phyloP scores from a whole-genome alignment of 2,888 invertebrate species.

The Ectemnius continuus region DNA sequence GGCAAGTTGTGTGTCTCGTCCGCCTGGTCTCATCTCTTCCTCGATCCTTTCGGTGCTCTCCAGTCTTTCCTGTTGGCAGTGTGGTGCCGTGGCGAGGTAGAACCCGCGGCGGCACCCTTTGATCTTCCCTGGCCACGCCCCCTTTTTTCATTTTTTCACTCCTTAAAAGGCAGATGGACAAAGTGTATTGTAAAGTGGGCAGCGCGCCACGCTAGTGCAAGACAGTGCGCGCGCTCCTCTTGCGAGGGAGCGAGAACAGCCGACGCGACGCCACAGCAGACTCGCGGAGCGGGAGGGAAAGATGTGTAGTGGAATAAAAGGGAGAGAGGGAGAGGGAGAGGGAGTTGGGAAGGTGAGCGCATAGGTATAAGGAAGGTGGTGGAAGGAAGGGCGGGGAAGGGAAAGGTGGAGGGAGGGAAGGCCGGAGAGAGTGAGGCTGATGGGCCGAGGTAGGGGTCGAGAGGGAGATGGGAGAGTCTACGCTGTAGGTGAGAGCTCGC shows the following conservation, averaged over 20 bases:
- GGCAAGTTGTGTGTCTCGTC: slow-evolving; percentile 38
- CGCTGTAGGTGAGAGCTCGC: slow-evolving; percentile 58
- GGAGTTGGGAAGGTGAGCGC: slow-evolving; percentile 20
- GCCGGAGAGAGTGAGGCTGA: slow-evolving; percentile 19
- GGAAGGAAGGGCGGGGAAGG: slow-evolving; percentile 7
- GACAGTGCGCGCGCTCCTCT: slow-evolving; percentile 59
- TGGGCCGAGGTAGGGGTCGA: slow-evolving; percentile 19
- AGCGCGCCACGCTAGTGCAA: slow-evolving; percentile 63
- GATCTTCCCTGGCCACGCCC: slow-evolving; percentile 76
- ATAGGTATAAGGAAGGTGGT: slow-evolving; percentile 18
- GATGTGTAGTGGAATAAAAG: no score
- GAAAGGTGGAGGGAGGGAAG: no score
- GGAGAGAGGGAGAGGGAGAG: slow-evolving; percentile 51
- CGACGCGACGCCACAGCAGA: slow-evolving; percentile 48
- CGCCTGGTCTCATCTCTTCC: slow-evolving; percentile 15
- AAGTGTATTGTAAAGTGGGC: slow-evolving; percentile 79
- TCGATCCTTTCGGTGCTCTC: slow-evolving; percentile 27
- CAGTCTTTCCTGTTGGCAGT: slow-evolving; percentile 43
- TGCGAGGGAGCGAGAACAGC: slow-evolving; percentile 42
- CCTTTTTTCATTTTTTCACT: slow-evolving; percentile 78
- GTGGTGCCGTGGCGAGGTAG: slow-evolving; percentile 31
- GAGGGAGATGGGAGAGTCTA: slow-evolving; percentile 9
- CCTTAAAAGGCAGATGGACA: slow-evolving; percentile 79
- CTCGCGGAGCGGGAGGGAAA: slow-evolving; percentile 30
- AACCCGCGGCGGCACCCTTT: slow-evolving; percentile 74